phyloP scores from a whole-genome alignment of 2,797 vertebrate species.

The Morelia viridis region DNA sequence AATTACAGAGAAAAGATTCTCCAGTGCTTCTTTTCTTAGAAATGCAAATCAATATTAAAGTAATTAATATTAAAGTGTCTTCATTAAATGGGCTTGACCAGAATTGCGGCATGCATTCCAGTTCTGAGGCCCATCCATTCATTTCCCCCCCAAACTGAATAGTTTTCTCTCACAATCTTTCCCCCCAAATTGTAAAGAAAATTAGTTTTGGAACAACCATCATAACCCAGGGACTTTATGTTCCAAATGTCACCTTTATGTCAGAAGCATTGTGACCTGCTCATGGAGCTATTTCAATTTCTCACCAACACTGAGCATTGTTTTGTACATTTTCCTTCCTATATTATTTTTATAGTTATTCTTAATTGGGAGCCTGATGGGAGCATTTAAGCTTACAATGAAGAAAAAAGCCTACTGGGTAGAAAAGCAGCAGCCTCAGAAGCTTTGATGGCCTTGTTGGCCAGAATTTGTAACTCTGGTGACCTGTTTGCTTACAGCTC shows the following conservation, averaged over 20 bases:
- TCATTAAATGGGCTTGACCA: neutral
- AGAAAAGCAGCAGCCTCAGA: constrained; percentile 53
- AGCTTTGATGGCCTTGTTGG: constrained; percentile 64
- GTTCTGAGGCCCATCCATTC: neutral
- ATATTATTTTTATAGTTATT: constrained; percentile 38
- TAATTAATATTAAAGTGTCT: accelerated
- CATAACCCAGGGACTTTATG: constrained; percentile 15
- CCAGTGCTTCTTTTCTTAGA: neutral
- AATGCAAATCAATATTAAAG: neutral
- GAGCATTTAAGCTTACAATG: constrained; percentile 59
- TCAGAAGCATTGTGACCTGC: constrained; percentile 18
- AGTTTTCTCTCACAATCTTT: neutral
- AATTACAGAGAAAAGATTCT: neutral
- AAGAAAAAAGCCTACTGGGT: constrained; percentile 42
- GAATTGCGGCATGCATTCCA: neutral
- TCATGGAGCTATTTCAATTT: constrained; percentile 19
- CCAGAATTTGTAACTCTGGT: constrained; percentile 48
- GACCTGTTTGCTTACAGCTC: constrained; percentile 32
- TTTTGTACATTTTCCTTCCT: constrained; percentile 11
- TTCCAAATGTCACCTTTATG: constrained; percentile 62
- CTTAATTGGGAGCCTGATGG: constrained; percentile 52
- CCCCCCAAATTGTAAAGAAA: constrained; percentile 18
- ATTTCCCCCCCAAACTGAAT: neutral
- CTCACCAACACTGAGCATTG: constrained; percentile 11
- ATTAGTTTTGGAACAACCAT: constrained; percentile 38